Evolutionary conservation across 1,140 invertebrate species (phyloP).

Genomic region (Physella acuta): DNA sequence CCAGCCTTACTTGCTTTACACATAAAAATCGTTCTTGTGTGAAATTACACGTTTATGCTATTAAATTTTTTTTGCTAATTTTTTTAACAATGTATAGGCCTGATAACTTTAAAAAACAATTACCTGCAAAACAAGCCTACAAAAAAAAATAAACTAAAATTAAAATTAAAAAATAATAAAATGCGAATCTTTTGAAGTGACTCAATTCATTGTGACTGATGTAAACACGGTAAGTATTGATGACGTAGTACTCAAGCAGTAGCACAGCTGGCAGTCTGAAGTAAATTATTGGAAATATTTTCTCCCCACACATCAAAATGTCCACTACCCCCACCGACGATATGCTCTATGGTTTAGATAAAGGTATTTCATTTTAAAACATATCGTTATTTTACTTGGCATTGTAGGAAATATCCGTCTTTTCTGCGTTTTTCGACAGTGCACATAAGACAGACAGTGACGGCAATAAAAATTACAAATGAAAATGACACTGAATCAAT

Average conservation of each 20-base stretch:
- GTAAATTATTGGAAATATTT: background rate
- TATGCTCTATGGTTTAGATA: background rate
- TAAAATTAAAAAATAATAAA: slow-evolving; percentile 2
- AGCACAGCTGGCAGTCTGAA: background rate
- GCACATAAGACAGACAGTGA: too few relatives aligned
- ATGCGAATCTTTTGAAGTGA: too few relatives aligned
- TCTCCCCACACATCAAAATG: background rate
- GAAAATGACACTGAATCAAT: too few relatives aligned
- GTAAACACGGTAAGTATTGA: background rate
- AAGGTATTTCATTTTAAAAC: too few relatives aligned
- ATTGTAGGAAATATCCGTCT: too few relatives aligned
- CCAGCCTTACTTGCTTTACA: too few relatives aligned
- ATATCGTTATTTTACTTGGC: too few relatives aligned
- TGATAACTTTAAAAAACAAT: background rate
- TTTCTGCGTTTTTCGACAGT: too few relatives aligned
- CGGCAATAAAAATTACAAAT: too few relatives aligned
- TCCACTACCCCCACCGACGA: background rate
- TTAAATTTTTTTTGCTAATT: background rate
- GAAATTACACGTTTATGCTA: background rate
- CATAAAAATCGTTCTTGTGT: background rate
- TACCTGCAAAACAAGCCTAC: background rate
- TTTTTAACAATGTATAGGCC: background rate
- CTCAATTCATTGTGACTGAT: slow-evolving; percentile 1
- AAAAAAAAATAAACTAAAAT: background rate
- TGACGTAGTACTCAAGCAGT: slow-evolving; percentile 6